Evolutionary conservation across 2,888 invertebrate genomes (phyloP), one percentile per base, ranked within the genome.

Genomic region (Azorinus chamasolen): DNA sequence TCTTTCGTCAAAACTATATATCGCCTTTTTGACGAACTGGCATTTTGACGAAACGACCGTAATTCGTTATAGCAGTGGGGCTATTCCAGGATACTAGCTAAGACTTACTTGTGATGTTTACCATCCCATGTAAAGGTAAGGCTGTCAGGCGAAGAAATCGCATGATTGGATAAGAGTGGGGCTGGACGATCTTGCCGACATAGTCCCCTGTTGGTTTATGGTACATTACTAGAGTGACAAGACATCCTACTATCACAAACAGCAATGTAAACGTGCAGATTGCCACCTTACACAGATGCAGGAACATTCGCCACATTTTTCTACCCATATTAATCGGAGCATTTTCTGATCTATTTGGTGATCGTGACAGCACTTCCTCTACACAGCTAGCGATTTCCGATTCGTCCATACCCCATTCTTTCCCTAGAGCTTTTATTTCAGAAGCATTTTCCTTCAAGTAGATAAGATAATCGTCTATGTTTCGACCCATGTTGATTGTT

Each of bases 351-450:
- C 59, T 57, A 22, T 65, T 27, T 12, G 32, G 55, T 5, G 61
- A 54, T 18, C 27, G 22, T 51, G 78, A 69, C 45, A 87, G 68
- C 10, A 80, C 84, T 55, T 85, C 68, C 6, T 78, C 79, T 22
- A 85, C 75, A 59, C 86, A 87, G 18, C 59, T 54, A 24, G 72
- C 64, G 16, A 87, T 85, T 50, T 86, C 85, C 37, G 82, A 79
- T 12, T 85, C 81, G 50, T 79, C 74, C 69, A 87, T 77, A 20
- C 83, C 84, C 83, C 86, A 85, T 68, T 83, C 68, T 51, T 66
- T 76, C 2, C 86, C 87, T 18, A 85, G 74, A 14, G 70, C 51
- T 24, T 78, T 80, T 32, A 87, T 59, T 72, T 85, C 83, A 14
- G 73, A 48, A 16, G 83, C 85, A 72, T 85, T 85, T 57, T 83